These are phyloP conservation scores for Trochalopteron elliotii DNA, from an alignment of 2,113 vertebrate species.

Conservation along the genomic window DNA sequence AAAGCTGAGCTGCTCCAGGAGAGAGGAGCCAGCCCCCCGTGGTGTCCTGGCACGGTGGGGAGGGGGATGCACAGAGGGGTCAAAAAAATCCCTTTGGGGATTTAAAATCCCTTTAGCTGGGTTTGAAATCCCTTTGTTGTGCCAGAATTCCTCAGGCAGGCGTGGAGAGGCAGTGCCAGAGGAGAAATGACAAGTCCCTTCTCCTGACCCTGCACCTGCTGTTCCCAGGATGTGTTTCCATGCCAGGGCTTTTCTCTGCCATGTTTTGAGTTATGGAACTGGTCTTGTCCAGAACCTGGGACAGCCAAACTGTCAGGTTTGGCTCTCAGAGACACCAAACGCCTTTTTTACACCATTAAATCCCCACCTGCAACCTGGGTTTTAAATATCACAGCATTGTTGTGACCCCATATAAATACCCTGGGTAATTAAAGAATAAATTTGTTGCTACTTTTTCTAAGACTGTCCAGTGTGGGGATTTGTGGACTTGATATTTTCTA, in stretches of 20 bases:
- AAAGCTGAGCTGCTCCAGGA: neutral
- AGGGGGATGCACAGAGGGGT: no score
- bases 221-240: neutral
- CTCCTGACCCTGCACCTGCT: neutral
- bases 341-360: neutral
- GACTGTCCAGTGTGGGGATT: no score
- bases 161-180: neutral
- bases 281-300: neutral
- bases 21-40: accelerated
- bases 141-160: neutral
- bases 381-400: accelerated
- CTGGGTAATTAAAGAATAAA: neutral
- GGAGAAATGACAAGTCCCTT: neutral
- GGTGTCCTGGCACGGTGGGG: neutral
- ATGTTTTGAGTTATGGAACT: neutral
- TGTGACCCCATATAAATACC: neutral
- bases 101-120: neutral
- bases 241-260: neutral
- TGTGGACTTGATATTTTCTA: no score
- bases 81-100: neutral
- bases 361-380: neutral
- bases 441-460: neutral
- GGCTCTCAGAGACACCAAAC: neutral
- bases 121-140: neutral
- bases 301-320: neutral